Evolutionary conservation across 2,113 vertebrate species (phyloP), one percentile per base, ranked within the genome.

Genomic region (Scartelaos histophorus): DNA sequence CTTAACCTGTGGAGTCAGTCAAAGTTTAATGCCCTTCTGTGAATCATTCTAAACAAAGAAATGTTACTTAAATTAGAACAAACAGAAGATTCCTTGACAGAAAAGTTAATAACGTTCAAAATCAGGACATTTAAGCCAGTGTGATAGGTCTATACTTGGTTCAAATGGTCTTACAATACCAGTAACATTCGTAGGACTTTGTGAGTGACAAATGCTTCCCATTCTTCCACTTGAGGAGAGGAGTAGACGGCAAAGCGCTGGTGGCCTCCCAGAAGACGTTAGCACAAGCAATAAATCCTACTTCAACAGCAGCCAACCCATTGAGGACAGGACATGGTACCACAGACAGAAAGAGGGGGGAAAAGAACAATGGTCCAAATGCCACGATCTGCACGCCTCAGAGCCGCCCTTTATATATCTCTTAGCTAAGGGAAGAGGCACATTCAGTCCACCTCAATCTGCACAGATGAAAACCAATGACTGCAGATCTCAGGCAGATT

Each of bases 361-460:
- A 62, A 62, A 35, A 35, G 60, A 29, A 34, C 60, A 62, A 62
- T 25, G 57, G 22, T 24, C 57, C 13, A 60, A 60, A 60, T 35
- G 29, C 60, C 60, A 34, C 60, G 9, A 62, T 62, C 60, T 61
- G 25, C 13, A 35, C 13, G 13, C 15, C 58, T 62, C 29, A 19
- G 19, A 62, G 60, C 60, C 35, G 17, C 25, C 9, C 16, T 49
- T 49, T 49, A 49, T 49, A 49, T 49, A 49, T 16, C 47, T 49
- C 47, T 16, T 15, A 15, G 47, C 17, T 49, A 49, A 51, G 47
- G 47, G 47, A 19, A 51, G 47, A 6, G 5, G 47, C 16, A 19
- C 17, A 7, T 51, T 51, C 13, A 49, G 13, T 49, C 47, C 13
- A 5, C 47, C 47, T 3, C 13, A 49, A 1, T 49, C 47, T 3